Conservation (phyloP, 1,140 invertebrate genomes). For the Brachionus koreanus region DNA sequence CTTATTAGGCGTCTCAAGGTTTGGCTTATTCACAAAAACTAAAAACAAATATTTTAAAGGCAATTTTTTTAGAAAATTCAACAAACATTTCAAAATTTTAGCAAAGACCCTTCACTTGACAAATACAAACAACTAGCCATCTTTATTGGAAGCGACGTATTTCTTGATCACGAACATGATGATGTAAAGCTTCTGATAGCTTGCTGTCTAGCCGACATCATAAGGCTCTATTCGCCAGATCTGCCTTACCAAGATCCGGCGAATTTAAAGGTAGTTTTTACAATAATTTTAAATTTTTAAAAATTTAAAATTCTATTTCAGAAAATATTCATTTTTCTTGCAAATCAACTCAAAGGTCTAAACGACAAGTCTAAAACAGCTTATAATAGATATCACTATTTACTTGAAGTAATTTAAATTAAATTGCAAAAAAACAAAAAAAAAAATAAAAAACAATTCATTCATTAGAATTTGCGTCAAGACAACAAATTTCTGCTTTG, state of each 20-base stretch:
- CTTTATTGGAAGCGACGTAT: slow-evolving; percentile 85
- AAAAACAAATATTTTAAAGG: not conserved
- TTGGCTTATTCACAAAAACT: slow-evolving; percentile 44
- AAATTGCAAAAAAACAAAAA: not conserved
- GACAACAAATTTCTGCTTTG: slow-evolving; percentile 99
- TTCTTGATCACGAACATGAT: slow-evolving; percentile 79
- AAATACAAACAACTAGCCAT: slow-evolving; percentile 88
- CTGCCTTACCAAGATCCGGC: slow-evolving; percentile 92
- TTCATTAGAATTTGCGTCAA: slow-evolving; percentile 65
- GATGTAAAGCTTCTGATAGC: slow-evolving; percentile 91
- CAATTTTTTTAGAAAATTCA: slow-evolving; percentile 70
- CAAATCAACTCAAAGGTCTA: slow-evolving; percentile 84
- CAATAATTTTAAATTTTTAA: not conserved
- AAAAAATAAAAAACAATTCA: not conserved
- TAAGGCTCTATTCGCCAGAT: slow-evolving; percentile 95
- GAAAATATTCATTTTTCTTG: slow-evolving; percentile 91
- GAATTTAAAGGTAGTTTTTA: slow-evolving; percentile 70
- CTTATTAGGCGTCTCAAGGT: slow-evolving; percentile 87
- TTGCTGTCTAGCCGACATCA: slow-evolving; percentile 92
- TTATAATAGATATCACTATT: slow-evolving; percentile 94
- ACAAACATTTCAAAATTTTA: slow-evolving; percentile 89
- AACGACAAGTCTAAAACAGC: slow-evolving; percentile 93
- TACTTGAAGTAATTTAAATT: slow-evolving; percentile 60
- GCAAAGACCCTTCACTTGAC: slow-evolving; percentile 82
- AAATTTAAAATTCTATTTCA: slow-evolving; percentile 59